Percentiles rank a stretch among this genome's conserved stretches.
These are phyloP conservation scores for Petaurus breviceps DNA, from an alignment of 2,113 vertebrate genomes.

Conservation along the genomic window DNA sequence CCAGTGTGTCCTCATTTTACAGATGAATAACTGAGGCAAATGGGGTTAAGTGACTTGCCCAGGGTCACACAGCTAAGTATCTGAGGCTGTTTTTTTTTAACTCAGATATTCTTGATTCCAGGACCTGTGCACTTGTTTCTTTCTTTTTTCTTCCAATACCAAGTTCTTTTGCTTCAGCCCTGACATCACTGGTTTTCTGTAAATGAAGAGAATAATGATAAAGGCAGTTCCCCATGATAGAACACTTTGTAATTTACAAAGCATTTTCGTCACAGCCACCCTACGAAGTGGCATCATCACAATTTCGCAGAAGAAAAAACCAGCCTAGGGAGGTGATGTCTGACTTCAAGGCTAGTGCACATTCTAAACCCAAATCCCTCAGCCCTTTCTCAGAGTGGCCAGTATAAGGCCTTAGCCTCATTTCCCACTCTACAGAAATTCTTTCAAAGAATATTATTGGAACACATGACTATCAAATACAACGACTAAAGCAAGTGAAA, in stretches of 20 bases:
- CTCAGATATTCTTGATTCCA: neutral
- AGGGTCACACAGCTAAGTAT: neutral
- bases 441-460: neutral
- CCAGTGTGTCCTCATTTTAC: neutral
- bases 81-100: neutral
- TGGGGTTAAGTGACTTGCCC: neutral
- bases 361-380: neutral
- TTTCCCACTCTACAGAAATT: neutral
- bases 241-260: neutral
- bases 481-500: neutral
- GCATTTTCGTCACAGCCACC: neutral
- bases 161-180: neutral
- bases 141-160: neutral
- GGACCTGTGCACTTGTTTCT: too few relatives aligned
- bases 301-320: neutral
- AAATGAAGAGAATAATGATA: neutral
- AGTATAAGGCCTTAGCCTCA: neutral
- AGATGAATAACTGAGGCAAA: neutral
- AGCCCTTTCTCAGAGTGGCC: neutral
- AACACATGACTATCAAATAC: neutral
- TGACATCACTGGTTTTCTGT: neutral
- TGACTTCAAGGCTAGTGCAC: neutral
- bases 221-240: neutral
- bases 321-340: neutral
- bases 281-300: neutral